Percentiles rank a stretch among this genome's conserved stretches.
Evolutionary conservation across 2,113 vertebrate species (phyloP).

Genomic region (Sitta europaea): DNA sequence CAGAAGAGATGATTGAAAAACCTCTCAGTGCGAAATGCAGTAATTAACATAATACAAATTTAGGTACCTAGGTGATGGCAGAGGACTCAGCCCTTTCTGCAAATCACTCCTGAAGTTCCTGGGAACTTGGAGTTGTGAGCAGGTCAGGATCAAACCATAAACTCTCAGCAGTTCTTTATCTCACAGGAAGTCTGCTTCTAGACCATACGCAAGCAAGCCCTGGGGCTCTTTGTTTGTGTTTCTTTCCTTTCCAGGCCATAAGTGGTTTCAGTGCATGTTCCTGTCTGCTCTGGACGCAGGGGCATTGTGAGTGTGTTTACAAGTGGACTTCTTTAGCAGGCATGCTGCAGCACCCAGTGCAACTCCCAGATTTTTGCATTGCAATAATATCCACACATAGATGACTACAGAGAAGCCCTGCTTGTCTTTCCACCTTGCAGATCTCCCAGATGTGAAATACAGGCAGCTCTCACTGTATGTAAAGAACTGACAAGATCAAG

Average conservation of each 20-base stretch:
- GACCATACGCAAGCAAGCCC: not conserved
- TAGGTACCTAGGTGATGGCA: not conserved
- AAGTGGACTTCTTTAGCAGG: not conserved
- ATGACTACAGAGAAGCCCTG: not conserved
- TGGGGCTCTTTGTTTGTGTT: not conserved
- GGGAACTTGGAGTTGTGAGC: not conserved
- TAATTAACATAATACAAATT: not conserved
- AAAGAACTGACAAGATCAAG: not conserved
- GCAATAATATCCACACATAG: not conserved
- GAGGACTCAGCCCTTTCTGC: not conserved
- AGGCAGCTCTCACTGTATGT: not conserved
- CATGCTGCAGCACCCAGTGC: not conserved
- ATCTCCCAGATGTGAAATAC: not conserved
- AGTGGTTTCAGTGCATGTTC: not conserved
- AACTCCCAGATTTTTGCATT: not conserved
- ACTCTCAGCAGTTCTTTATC: not conserved
- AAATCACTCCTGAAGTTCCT: not conserved
- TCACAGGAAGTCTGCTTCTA: not conserved
- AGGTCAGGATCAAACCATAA: not conserved
- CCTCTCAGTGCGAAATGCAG: accelerated
- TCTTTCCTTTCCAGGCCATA: not conserved
- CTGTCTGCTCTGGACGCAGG: not conserved
- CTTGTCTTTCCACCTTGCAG: not conserved
- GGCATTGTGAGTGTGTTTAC: not conserved
- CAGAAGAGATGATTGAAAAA: not conserved